Conservation (phyloP, 2,797 vertebrate genomes). For the Xenops minutus region DNA sequence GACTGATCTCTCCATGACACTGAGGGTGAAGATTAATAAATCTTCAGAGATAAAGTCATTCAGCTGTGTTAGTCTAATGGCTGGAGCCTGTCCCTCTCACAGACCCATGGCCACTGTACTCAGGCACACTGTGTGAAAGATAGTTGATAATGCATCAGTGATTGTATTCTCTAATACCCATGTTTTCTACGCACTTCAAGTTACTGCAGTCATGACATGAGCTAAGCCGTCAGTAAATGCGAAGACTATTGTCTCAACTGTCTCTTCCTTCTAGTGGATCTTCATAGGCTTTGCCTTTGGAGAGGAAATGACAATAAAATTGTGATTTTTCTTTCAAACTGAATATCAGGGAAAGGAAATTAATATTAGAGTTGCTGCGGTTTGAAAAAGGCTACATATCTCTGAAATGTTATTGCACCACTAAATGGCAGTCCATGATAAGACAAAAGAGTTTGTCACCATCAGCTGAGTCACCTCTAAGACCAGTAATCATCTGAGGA, state of each 20-base stretch:
- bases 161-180: background rate
- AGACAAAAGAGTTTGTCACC: background rate
- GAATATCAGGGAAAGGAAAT: background rate
- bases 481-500: background rate
- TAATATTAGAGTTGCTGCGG: background rate
- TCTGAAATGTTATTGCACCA: background rate
- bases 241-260: background rate
- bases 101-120: background rate
- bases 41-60: background rate
- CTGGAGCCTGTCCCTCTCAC: background rate
- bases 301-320: background rate
- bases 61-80: background rate
- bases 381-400: background rate
- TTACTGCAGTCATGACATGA: background rate
- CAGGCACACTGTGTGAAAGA: background rate
- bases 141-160: background rate
- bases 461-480: background rate
- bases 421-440: background rate
- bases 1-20: accelerated
- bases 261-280: background rate
- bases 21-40: background rate
- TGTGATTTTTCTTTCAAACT: background rate
- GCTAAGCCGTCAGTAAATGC: background rate
- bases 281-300: background rate
- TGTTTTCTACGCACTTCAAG: accelerated